A percentile compares a stretch with the other conserved stretches of the same genome.
Conservation (phyloP, 2,113 vertebrate species). For the Oreochromis aureus region DNA sequence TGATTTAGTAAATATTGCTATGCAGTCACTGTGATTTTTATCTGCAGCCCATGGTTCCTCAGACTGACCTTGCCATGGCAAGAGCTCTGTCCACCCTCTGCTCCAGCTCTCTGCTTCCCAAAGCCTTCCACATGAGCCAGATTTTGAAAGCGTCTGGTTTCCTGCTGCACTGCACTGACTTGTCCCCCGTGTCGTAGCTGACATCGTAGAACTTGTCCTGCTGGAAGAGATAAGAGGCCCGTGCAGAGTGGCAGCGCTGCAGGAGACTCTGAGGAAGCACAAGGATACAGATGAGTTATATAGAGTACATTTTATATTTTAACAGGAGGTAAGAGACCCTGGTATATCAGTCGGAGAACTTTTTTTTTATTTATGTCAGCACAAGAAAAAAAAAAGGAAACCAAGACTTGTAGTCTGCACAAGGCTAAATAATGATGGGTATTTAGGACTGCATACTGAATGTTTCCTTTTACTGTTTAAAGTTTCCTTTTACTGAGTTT, state of each 20-base stretch:
- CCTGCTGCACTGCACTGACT: constrained; percentile 83
- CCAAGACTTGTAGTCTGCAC: neutral
- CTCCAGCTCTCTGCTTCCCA: constrained; percentile 77
- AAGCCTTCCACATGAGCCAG: constrained; percentile 85
- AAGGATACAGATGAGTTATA: neutral
- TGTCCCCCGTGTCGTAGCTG: constrained; percentile 82
- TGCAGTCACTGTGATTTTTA: neutral
- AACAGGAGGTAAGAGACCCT: neutral
- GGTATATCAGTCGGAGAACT: neutral
- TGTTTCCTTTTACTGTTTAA: neutral
- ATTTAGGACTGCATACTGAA: rapidly evolving
- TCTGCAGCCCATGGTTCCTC: neutral
- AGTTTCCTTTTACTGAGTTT: neutral
- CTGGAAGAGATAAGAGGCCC: constrained; percentile 82
- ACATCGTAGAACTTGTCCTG: constrained; percentile 81
- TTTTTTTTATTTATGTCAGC: neutral
- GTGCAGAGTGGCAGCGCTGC: constrained; percentile 50
- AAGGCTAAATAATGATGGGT: rapidly evolving
- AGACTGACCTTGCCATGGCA: constrained; percentile 73
- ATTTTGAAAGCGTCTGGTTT: constrained; percentile 81
- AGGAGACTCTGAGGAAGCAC: constrained; percentile 44
- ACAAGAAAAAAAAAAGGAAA: neutral
- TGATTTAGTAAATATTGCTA: neutral
- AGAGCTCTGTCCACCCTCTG: constrained; percentile 79
- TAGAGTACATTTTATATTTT: neutral